Percentiles rank a stretch among this genome's conserved stretches.
Conservation (phyloP, 2,888 invertebrate genomes). For the Cecidostiba fungosa region DNA sequence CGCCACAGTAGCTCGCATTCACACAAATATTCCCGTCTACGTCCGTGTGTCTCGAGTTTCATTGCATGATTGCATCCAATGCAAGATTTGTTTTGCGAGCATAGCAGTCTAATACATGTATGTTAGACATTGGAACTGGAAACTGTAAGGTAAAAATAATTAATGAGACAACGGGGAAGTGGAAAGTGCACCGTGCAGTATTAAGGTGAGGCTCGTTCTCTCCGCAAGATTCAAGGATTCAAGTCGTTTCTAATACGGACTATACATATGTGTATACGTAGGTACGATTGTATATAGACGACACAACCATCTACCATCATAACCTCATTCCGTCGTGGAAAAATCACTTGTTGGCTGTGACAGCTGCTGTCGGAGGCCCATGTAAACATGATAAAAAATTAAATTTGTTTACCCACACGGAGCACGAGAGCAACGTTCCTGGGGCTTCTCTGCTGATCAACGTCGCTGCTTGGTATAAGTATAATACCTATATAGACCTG, state of each 20-base stretch:
- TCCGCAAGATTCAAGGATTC: background rate
- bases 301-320: background rate
- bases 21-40: background rate
- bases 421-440: background rate
- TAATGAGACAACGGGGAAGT: background rate
- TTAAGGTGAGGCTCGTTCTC: constrained; percentile 17
- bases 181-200: constrained; percentile 2
- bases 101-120: background rate
- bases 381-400: constrained; percentile 57
- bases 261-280: background rate
- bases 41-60: background rate
- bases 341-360: constrained; percentile 44
- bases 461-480: background rate
- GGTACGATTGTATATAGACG: no score
- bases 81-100: no score
- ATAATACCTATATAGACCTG: background rate
- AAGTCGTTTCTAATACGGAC: background rate
- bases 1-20: background rate
- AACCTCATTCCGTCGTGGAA: constrained; percentile 31
- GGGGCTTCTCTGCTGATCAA: background rate
- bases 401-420: constrained; percentile 41
- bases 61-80: no score
- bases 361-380: constrained; percentile 42
- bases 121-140: background rate
- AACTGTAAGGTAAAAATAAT: constrained; percentile 11